Base-by-base conservation (phyloP, 2,113 vertebrate genomes). In the Lagopus muta region DNA sequence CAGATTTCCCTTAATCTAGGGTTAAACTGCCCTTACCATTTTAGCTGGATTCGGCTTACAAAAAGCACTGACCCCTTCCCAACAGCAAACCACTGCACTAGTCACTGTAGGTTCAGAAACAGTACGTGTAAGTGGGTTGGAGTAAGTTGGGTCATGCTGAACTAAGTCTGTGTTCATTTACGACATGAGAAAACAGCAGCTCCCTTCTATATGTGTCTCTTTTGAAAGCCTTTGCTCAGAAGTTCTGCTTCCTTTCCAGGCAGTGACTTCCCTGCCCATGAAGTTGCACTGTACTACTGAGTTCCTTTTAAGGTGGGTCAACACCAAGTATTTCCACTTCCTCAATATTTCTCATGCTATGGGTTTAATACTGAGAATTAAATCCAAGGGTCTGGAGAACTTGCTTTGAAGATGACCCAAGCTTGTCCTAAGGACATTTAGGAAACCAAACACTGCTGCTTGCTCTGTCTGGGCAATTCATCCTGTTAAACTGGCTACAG, bases 311-410 rank as follows among this genome's bases (percentile, higher is more conserved):
- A 52, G 58, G 14, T 1, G 43, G 9, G 21, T 15, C 7, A 43
- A 25, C 8, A 18, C 9, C 48, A 32, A 5, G 19, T 32, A 14
- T 82, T 92, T 61, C 36, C 48, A 30, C n/a, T 24, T 76, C 65
- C n/a, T 73, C 13, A 18, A 0, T 13, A 6, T 8, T 11, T 73
- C 82, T 6, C 3, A 1, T 77, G 2, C 20, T 8, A 17, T 38
- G 48, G 22, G 24, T 48, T 48, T 24, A 48, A 38, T 52, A 36
- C 47, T 28, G 67, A 28, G 47, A 52, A 71, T 52, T 36, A 71
- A 52, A 38, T 30, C 48, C 60, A 83, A 36, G 20, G 19, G 7
- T 32, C 60, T n/a, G 28, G 60, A 32, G 43, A 47, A 19, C 11
- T 1, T 47, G 17, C 6, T 27, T 79, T 47, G 50, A 43, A 83